Evolutionary conservation across 1,140 invertebrate genomes (phyloP), one percentile per base, ranked within the genome.

Genomic region (Cheumatopsyche charites): DNA sequence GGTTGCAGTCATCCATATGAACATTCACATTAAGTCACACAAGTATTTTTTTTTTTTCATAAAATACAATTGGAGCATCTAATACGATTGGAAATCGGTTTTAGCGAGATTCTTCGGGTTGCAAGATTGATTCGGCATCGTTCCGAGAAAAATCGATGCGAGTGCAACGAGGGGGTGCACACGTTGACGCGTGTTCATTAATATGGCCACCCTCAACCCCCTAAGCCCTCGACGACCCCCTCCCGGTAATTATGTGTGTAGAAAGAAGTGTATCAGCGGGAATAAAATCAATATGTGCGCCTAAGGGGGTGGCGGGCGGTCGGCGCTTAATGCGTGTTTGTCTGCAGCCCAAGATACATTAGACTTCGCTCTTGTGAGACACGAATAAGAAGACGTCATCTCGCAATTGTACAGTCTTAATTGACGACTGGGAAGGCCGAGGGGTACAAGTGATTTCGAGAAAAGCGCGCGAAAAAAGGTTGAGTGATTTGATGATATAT

Each of bases 241-340:
- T 66, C 74, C 71, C 62, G 70, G 74, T 75, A 75, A 75, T 75
- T 75, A 75, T 75, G 74, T 75, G 71, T 73, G 71, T 47, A 67
- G 70, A 67, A 75, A 75, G 71, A 73, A 73, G 67, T 68, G 62
- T 73, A 72, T 68, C 49, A 70, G 65, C 62, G 61, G 71, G 67
- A 70, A 71, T 70, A 75, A 75, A 75, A 75, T 75, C 74, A 73
- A 75, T 75, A 75, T 67, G 68, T 70, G 69, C 43, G 66, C 66
- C 25, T 3, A 26, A 26, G 66, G 45, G 17, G 65, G 47, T n/a
- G 23, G 66, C 15, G 66, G 66, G n/a, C 55, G 66, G 66, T 23
- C 36, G 21, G 19, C 47, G 45, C 41, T 36, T 55, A 68, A 68
- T 68, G 36, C 49, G 66, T 66, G 66, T 58, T 66, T 68, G 66